Evolutionary conservation across 2,113 vertebrate species (phyloP).

Genomic region (Tor tambroides): DNA sequence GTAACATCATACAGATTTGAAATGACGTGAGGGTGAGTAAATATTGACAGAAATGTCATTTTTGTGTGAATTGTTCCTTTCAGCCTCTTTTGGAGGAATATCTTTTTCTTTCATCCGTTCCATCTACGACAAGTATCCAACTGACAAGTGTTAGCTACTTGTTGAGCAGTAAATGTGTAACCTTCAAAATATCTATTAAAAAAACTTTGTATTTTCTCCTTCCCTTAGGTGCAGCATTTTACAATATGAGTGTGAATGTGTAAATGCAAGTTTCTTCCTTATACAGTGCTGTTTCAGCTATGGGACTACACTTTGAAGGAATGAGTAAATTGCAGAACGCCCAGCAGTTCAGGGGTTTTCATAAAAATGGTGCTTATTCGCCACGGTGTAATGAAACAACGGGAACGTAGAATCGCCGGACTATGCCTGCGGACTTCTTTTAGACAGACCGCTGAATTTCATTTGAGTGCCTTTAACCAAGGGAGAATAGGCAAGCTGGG

Average conservation of each 20-base stretch:
- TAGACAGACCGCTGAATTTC: not conserved
- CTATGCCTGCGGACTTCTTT: constrained; percentile 34
- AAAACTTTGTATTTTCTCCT: not conserved
- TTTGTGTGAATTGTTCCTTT: too few relatives aligned
- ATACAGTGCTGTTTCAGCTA: not conserved
- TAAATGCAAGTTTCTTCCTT: constrained; percentile 8
- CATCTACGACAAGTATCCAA: not conserved
- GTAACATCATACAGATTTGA: not conserved
- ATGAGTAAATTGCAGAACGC: constrained; percentile 1
- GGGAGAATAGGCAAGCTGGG: constrained; percentile 11
- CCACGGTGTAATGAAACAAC: constrained; percentile 12
- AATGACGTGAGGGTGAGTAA: not conserved
- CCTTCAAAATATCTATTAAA: not conserved
- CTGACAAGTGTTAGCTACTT: not conserved
- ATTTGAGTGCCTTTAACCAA: constrained; percentile 1
- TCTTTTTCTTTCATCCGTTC: not conserved
- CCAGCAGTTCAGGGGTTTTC: not conserved
- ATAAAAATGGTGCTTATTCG: constrained; percentile 7
- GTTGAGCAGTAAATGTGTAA: constrained; percentile 5
- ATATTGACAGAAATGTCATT: not conserved
- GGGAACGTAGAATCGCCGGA: not conserved
- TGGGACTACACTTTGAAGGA: not conserved
- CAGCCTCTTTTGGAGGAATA: not conserved
- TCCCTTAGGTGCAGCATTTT: not conserved
- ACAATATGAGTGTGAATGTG: not conserved